Evolutionary conservation across 2,888 invertebrate genomes (phyloP).

Genomic region (Deilephila elpenor): DNA sequence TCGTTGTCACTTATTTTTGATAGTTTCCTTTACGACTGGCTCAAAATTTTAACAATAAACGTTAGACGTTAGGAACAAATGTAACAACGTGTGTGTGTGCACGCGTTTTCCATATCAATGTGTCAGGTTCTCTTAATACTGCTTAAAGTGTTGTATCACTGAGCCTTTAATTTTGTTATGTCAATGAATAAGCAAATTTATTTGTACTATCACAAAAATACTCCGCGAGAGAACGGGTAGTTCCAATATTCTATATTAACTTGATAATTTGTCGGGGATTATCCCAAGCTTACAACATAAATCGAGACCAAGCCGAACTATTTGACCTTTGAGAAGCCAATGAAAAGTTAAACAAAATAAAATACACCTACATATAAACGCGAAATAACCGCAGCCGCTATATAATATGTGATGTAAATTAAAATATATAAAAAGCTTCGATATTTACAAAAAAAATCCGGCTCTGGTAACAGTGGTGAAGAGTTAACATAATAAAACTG

Average conservation of each 20-base stretch:
- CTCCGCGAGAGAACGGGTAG: slow-evolving; percentile 45
- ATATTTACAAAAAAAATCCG: slow-evolving; percentile 36
- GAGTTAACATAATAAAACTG: slow-evolving; percentile 12
- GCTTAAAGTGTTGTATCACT: slow-evolving; percentile 47
- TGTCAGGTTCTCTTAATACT: slow-evolving; percentile 66
- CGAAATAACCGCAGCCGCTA: slow-evolving; percentile 26
- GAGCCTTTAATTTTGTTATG: slow-evolving; percentile 55
- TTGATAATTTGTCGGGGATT: slow-evolving; percentile 22
- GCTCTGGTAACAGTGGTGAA: slow-evolving; percentile 33
- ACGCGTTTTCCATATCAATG: slow-evolving; percentile 20
- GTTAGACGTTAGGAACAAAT: slow-evolving; percentile 23
- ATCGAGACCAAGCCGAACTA: slow-evolving; percentile 31
- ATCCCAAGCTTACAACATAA: slow-evolving; percentile 59
- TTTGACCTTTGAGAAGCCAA: slow-evolving; percentile 19
- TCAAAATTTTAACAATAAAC: background rate
- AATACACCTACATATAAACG: slow-evolving; percentile 25
- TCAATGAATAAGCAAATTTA: slow-evolving; percentile 63
- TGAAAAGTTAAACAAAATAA: slow-evolving; percentile 25
- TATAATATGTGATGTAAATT: slow-evolving; percentile 28
- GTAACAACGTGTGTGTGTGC: slow-evolving; percentile 22
- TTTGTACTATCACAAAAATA: slow-evolving; percentile 81
- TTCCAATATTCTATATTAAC: slow-evolving; percentile 24
- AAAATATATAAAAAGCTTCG: slow-evolving; percentile 28
- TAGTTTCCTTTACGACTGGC: background rate
- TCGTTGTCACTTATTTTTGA: background rate